Evolutionary conservation across 35 echinoderm and acorn worm genomes (phyloP).

Genomic region (Strongylocentrotus purpuratus): DNA sequence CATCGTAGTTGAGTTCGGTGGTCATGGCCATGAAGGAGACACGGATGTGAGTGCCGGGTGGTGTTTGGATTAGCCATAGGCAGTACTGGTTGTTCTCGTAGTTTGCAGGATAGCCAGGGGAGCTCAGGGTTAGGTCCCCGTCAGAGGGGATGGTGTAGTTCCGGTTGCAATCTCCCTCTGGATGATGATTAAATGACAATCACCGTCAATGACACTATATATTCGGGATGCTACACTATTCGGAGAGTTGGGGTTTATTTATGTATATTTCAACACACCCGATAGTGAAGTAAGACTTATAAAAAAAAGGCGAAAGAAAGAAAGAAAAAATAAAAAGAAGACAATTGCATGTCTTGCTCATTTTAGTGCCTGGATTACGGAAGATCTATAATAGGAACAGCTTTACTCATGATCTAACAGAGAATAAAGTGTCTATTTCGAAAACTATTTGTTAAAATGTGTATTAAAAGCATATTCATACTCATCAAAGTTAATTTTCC

Average conservation of each 20-base stretch:
- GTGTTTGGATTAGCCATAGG: constrained; percentile 69
- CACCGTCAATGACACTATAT: background rate
- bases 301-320: background rate
- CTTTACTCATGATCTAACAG: no score
- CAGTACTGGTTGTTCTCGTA: constrained; percentile 94
- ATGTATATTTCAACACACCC: no score
- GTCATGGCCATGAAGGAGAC: constrained; percentile 63
- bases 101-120: constrained; percentile 81
- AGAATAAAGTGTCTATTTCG: no score
- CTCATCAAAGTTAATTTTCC: no score
- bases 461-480: no score
- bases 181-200: background rate
- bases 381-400: no score
- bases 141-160: constrained; percentile 66
- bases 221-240: background rate
- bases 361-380: no score
- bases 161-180: constrained; percentile 69
- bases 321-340: no score
- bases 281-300: background rate
- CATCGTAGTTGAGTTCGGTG: constrained; percentile 87
- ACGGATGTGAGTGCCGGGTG: constrained; percentile 78
- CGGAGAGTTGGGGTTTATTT: no score
- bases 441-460: no score
- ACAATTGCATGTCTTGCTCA: no score
- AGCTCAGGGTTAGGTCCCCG: background rate